These are phyloP conservation scores for Rhombomys opimus DNA, from an alignment of 2,113 vertebrate species.

Conservation along the genomic window DNA sequence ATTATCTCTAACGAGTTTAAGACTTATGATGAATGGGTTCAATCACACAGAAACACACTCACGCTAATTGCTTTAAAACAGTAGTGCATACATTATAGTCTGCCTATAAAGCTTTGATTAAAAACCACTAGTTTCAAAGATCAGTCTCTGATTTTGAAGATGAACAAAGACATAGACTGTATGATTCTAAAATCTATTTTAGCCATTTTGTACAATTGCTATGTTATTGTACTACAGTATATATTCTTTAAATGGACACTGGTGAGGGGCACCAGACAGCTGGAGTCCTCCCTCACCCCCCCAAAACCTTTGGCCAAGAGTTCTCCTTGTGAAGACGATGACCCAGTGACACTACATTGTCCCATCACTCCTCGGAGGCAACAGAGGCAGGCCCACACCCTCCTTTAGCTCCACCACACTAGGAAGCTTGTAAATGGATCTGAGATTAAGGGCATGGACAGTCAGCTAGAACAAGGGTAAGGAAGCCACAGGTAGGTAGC, in stretches of 20 bases:
- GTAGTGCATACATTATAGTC: constrained; percentile 88
- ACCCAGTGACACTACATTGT: constrained; percentile 57
- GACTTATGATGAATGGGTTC: constrained; percentile 85
- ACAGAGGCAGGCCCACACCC: constrained; percentile 70
- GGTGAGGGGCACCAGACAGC: constrained; percentile 77
- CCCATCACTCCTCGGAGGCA: constrained; percentile 66
- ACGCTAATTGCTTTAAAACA: constrained; percentile 85
- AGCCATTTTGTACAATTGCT: constrained; percentile 81
- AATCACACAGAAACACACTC: constrained; percentile 84
- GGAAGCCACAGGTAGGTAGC: constrained; percentile 69
- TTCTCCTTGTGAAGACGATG: constrained; percentile 70
- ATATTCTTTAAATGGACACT: constrained; percentile 78
- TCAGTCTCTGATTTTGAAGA: constrained; percentile 80
- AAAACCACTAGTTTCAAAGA: constrained; percentile 84
- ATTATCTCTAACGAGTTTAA: constrained; percentile 86
- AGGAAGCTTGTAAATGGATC: constrained; percentile 77
- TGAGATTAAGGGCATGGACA: constrained; percentile 74
- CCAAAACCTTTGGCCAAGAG: constrained; percentile 79
- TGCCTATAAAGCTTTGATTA: constrained; percentile 86
- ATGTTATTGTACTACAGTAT: constrained; percentile 82
- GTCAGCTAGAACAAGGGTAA: constrained; percentile 38
- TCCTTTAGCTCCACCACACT: constrained; percentile 71
- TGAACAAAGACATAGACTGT: constrained; percentile 79
- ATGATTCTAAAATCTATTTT: constrained; percentile 80
- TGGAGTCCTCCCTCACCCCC: constrained; percentile 46